Percentiles rank a stretch among this genome's conserved stretches.
Evolutionary conservation across 64 coral and sea anemone genomes (phyloP).

Genomic region (Platygyra sinensis): DNA sequence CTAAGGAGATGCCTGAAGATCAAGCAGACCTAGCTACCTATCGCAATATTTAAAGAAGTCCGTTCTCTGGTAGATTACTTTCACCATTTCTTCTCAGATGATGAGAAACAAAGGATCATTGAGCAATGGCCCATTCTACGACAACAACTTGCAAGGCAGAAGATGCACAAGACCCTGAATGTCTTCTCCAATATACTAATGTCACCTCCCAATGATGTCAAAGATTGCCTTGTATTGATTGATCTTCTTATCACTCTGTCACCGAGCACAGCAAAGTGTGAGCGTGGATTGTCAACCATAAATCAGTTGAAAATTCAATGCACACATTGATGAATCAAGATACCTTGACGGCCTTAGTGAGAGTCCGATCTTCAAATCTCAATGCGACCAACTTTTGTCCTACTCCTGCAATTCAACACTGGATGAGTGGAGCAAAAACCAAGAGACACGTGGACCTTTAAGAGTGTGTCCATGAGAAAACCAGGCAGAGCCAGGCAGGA

Average conservation of each 20-base stretch:
- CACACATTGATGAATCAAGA: too few species aligned
- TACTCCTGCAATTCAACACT: too few species aligned
- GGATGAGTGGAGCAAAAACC: too few species aligned
- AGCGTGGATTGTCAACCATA: not conserved
- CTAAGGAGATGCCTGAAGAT: constrained; percentile 30
- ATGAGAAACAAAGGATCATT: constrained; percentile 8
- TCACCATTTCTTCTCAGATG: not conserved
- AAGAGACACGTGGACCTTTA: too few species aligned
- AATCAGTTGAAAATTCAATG: not conserved
- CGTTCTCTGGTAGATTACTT: not conserved
- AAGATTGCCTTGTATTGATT: not conserved
- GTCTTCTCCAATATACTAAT: constrained; percentile 3
- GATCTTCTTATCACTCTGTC: not conserved
- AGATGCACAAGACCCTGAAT: not conserved
- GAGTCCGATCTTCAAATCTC: too few species aligned
- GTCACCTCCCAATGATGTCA: not conserved
- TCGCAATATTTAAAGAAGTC: too few species aligned
- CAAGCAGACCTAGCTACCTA: constrained; percentile 8
- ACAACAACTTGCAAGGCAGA: not conserved
- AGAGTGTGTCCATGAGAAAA: too few species aligned
- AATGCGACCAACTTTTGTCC: too few species aligned
- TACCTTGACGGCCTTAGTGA: too few species aligned
- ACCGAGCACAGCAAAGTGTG: constrained; percentile 9
- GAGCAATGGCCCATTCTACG: constrained; percentile 2
- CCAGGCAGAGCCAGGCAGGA: too few species aligned